Evolutionary conservation across 2,888 invertebrate species (phyloP), one percentile per base, ranked within the genome.

Genomic region (Megaustenia siamemsis): DNA sequence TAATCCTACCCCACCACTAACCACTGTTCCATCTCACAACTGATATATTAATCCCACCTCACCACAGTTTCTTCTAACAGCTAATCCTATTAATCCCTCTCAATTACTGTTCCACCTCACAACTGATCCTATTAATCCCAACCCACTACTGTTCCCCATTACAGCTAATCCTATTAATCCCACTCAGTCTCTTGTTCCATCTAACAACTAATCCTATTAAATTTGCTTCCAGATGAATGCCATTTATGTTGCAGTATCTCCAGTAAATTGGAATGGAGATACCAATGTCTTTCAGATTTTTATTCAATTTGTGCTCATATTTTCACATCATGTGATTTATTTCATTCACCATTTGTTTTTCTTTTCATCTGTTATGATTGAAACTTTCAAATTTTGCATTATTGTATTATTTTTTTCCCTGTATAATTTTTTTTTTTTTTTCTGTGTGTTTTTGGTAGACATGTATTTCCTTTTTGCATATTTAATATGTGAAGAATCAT

Each of bases 201-300:
- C n/a, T n/a, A n/a, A n/a, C n/a, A n/a, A n/a, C n/a, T n/a, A n/a
- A n/a, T n/a, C n/a, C n/a, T n/a, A n/a, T n/a, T n/a, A n/a, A n/a
- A n/a, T n/a, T n/a, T n/a, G n/a, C 38, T 60, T 32, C 10, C 32
- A 63, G 32, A 18, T 66, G 32, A 63, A 43, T 45, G 45, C 66
- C 28, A 78, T 77, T 60, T 60, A 45, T 63, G 60, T 63, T 78
- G 32, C n/a, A 78, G 40, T 35, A 63, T 35, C 66, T 63, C 18
- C 40, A 43, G 40, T 21, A 8, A 53, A 35, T 53, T 53, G 24
- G 15, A 40, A 24, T 69, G 21, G 80, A 53, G 69, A 43, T 80
- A 69, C 35, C 56, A 24, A 38, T 53, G 80, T 80, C 69, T 80
- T 69, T 80, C 69, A 80, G n/a, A 68, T 35, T 69, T 53, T 68